Conservation (phyloP, 2,888 invertebrate genomes). For the Fragum fragum region DNA sequence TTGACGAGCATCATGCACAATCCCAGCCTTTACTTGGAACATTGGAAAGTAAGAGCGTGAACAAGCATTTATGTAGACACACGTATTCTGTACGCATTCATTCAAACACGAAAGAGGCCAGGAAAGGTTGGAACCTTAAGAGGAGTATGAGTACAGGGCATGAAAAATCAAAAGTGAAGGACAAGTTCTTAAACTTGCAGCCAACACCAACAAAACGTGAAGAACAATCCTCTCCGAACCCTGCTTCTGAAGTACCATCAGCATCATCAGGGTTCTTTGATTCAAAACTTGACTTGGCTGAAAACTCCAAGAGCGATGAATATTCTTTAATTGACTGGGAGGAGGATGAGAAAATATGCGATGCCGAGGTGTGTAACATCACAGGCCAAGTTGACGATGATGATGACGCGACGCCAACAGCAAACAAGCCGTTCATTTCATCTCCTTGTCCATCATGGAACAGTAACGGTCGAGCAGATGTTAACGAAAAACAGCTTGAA, state of each 20-base stretch:
- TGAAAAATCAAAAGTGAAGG: constrained; percentile 65
- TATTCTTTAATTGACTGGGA: constrained; percentile 80
- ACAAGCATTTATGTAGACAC: constrained; percentile 60
- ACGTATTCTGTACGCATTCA: constrained; percentile 62
- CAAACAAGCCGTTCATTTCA: constrained; percentile 24
- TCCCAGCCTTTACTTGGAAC: constrained; percentile 73
- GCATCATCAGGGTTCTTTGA: constrained; percentile 10
- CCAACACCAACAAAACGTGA: constrained; percentile 33
- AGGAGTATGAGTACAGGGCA: constrained; percentile 72
- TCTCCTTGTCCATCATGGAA: neutral
- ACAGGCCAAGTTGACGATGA: constrained; percentile 79
- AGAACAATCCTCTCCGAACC: constrained; percentile 1
- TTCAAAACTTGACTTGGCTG: constrained; percentile 38
- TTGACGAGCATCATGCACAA: constrained; percentile 61
- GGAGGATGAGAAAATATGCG: constrained; percentile 82
- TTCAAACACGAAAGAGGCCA: constrained; percentile 49
- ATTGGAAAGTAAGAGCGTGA: constrained; percentile 52
- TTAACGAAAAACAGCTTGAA: neutral
- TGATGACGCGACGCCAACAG: constrained; percentile 58
- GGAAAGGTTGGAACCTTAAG: constrained; percentile 58
- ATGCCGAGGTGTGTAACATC: constrained; percentile 82
- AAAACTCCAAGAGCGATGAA: constrained; percentile 67
- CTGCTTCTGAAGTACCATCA: constrained; percentile 34
- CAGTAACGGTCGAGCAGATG: neutral
- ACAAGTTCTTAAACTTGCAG: constrained; percentile 64